Conservation (phyloP, 2,888 invertebrate genomes). For the Lepidocyrtinus sp. region DNA sequence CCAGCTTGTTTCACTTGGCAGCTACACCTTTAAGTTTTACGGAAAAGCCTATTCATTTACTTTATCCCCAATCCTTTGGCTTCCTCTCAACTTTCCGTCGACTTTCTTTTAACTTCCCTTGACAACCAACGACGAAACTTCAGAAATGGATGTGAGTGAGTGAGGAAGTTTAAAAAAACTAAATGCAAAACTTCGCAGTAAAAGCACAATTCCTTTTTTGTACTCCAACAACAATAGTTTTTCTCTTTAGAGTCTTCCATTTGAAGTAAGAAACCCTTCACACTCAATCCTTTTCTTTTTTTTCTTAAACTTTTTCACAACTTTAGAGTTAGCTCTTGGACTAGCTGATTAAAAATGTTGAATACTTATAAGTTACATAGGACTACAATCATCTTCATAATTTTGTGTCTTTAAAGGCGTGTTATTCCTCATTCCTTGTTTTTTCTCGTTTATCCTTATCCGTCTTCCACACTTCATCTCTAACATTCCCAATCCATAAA, state of each 20-base stretch:
- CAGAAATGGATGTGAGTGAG: conserved; percentile 13
- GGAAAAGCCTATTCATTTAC: conserved; percentile 17
- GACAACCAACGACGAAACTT: conserved; percentile 23
- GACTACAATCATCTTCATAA: conserved; percentile 31
- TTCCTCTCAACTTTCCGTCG: conserved; percentile 54
- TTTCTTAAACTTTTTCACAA: conserved; percentile 15
- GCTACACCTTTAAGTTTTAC: conserved; percentile 12
- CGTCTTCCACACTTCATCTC: background rate
- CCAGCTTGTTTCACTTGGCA: background rate
- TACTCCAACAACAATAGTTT: conserved; percentile 17
- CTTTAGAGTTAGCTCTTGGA: conserved; percentile 23
- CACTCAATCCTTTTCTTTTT: background rate
- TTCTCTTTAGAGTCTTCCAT: background rate
- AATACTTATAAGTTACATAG: conserved; percentile 19
- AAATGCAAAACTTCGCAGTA: conserved; percentile 41
- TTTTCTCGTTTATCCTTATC: background rate
- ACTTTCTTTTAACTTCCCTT: conserved; percentile 44
- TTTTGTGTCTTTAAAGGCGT: conserved; percentile 9
- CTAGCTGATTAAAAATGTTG: conserved; percentile 53
- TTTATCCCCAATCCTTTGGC: conserved; percentile 45
- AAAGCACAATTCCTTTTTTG: conserved; percentile 39
- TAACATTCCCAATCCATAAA: background rate
- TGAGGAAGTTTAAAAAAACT: conserved; percentile 16
- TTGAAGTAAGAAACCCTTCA: background rate
- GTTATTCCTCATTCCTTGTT: background rate